Base-by-base conservation (phyloP, 1,140 invertebrate species). In the Adoxophyes honmai region DNA sequence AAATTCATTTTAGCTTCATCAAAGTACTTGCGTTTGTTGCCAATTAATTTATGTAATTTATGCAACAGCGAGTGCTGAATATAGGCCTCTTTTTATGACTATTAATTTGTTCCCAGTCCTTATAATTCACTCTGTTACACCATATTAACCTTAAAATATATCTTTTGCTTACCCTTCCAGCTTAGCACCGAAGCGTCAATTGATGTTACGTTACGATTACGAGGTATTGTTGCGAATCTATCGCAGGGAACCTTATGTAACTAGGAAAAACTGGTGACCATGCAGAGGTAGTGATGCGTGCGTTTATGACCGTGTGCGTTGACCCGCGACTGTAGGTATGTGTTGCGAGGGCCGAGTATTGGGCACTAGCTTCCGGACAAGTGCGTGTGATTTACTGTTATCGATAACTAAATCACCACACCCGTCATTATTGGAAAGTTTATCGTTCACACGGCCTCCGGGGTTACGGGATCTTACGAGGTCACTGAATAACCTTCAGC, bases 371-470 rank as follows among this genome's bases (percentile, higher is more conserved):
- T 48, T 42, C 14, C 52, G 36, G 42, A 34, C 48, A 62, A 62
- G 60, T 57, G 55, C 37, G 36, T 57, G 37, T 55, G 42, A 60
- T 60, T 54, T 62, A 62, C 39, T 52, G 39, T 33, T 48, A 57
- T 56, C 51, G 36, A 52, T 53, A 52, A 21, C 21, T 13, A 39
- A 59, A 15, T 38, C 48, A 53, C 57, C 57, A 33, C 57, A 35
- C 57, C 51, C 37, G 14, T 18, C 51, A 59, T 34, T 52, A 48
- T 48, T 48, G 42, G 21, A 33, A 48, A 48, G 42, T 21, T 28
- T 33, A 48, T 48, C 18, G 42, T 33, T 48, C 42, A 18, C 42
- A 48, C 42, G 42, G 21, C n/a, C 16, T 18, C 16, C 11, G 21
- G 21, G 11, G n/a, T 48, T 48, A n/a, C 8, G 42, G 38, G 18